These are phyloP conservation scores for Leptobrachium ailaonicum DNA, from an alignment of 2,113 vertebrate genomes.

Conservation along the genomic window DNA sequence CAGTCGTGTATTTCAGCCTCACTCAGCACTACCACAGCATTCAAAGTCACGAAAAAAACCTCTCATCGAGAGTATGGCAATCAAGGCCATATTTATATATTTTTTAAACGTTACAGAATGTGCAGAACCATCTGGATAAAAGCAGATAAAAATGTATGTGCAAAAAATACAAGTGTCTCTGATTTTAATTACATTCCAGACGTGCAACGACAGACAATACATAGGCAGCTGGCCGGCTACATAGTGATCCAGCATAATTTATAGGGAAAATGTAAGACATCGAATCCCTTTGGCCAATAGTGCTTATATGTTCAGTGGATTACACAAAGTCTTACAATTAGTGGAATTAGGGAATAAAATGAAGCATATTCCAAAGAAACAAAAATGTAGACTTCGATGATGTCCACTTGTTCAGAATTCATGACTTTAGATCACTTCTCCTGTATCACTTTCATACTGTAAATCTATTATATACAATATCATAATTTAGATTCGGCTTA, in stretches of 20 bases:
- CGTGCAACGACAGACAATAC: not conserved
- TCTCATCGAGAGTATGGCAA: not conserved
- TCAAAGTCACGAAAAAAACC: not conserved
- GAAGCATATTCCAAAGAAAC: no score
- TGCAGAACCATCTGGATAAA: not conserved
- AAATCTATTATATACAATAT: no score
- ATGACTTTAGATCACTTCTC: no score
- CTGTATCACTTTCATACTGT: no score
- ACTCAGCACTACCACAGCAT: not conserved
- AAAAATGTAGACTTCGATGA: no score
- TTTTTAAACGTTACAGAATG: not conserved
- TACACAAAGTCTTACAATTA: conserved; percentile 27
- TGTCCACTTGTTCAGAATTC: no score
- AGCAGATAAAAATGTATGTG: not conserved
- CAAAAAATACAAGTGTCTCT: conserved; percentile 20
- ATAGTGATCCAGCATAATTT: conserved; percentile 8
- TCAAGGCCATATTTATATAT: conserved; percentile 6
- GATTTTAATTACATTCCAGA: conserved; percentile 40
- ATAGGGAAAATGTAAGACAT: not conserved
- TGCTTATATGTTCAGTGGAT: not conserved
- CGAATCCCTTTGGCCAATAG: not conserved
- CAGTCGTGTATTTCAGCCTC: not conserved
- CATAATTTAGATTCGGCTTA: no score
- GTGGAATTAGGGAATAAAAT: no score
- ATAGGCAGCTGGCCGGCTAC: conserved; percentile 19